Percentiles rank a stretch among this genome's conserved stretches.
Conservation (phyloP, 2,113 vertebrate species). For the Pterophyllum scalare region DNA sequence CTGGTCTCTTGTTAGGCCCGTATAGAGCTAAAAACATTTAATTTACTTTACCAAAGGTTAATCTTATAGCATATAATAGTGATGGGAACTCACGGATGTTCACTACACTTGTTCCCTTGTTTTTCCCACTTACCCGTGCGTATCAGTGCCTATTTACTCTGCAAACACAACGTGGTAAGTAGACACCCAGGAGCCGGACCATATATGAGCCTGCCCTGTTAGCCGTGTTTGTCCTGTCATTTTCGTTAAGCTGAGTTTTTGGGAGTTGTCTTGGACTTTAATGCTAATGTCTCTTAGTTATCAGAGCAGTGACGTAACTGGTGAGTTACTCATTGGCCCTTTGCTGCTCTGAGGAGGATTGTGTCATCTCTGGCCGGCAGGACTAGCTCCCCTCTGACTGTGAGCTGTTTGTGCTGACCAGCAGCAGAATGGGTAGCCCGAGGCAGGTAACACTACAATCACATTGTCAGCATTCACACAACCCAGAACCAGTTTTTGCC, state of each 20-base stretch:
- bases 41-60: not conserved
- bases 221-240: conserved; percentile 30
- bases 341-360: not conserved
- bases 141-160: conserved; percentile 46
- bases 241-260: not conserved
- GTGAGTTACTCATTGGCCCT: not conserved
- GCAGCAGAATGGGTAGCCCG: conserved; percentile 30
- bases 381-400: conserved; percentile 28
- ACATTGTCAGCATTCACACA: conserved; percentile 43
- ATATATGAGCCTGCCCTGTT: not conserved
- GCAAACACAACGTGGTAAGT: conserved; percentile 33
- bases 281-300: conserved; percentile 12
- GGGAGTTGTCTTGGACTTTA: conserved; percentile 39
- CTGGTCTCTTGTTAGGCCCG: not conserved
- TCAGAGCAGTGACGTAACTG: not conserved
- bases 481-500: conserved; percentile 52
- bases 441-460: conserved; percentile 47
- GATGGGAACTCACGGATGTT: not conserved
- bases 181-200: conserved; percentile 36
- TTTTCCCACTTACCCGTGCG: conserved; percentile 19
- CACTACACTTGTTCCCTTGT: conserved; percentile 7
- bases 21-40: not conserved
- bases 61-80: not conserved
- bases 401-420: conserved; percentile 55
- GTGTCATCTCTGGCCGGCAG: conserved; percentile 28